Conservation (phyloP, 2,888 invertebrate species). For the Hoplodrina ambigua region DNA sequence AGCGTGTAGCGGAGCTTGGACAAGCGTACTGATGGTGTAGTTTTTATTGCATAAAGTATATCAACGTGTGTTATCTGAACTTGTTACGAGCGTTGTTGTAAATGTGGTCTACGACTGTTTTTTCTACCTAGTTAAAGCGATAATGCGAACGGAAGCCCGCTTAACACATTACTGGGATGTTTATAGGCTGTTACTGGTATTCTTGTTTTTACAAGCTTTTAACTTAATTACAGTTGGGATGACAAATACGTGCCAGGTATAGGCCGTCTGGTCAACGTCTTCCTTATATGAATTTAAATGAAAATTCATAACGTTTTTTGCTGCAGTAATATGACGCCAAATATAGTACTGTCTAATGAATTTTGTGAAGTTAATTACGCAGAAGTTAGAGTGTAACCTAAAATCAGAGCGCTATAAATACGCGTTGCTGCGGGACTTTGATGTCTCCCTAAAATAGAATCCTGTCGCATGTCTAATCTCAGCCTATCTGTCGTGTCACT, state of each 20-base stretch:
- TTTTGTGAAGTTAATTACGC: slow-evolving; percentile 25
- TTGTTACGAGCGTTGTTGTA: slow-evolving; percentile 52
- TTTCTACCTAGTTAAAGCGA: slow-evolving; percentile 58
- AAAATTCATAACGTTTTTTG: not conserved
- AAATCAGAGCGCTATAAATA: slow-evolving; percentile 35
- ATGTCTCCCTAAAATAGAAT: slow-evolving; percentile 44
- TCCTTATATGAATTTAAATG: slow-evolving; percentile 15
- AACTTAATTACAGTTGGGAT: slow-evolving; percentile 53
- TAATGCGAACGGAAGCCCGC: slow-evolving; percentile 64
- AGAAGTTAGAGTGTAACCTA: slow-evolving; percentile 33
- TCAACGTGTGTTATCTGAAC: slow-evolving; percentile 55
- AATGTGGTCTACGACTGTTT: slow-evolving; percentile 48
- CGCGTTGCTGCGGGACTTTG: slow-evolving; percentile 26
- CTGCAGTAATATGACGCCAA: not conserved
- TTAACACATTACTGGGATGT: slow-evolving; percentile 56
- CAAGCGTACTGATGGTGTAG: slow-evolving; percentile 40
- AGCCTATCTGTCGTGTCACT: slow-evolving; percentile 15
- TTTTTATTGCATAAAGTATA: slow-evolving; percentile 55
- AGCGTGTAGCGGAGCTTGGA: slow-evolving; percentile 54
- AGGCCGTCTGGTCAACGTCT: not conserved
- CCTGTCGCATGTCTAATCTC: slow-evolving; percentile 6
- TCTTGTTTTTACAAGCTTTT: slow-evolving; percentile 57
- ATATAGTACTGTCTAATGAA: slow-evolving; percentile 20
- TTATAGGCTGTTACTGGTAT: slow-evolving; percentile 47
- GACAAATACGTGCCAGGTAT: slow-evolving; percentile 21